Evolutionary conservation across 2,888 invertebrate species (phyloP).

Genomic region (Seira musarum): DNA sequence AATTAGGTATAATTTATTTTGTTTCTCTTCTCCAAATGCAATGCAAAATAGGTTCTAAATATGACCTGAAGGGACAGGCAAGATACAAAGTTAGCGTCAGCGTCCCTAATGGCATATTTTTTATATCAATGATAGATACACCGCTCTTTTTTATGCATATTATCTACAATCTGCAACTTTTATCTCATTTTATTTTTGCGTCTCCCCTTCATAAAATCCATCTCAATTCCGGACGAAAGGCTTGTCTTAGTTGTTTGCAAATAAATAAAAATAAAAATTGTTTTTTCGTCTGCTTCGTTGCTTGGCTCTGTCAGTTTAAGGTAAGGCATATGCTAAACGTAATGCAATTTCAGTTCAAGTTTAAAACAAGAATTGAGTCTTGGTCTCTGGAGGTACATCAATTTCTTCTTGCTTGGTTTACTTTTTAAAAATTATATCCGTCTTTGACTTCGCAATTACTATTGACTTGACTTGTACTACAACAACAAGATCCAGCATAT

Average conservation of each 20-base stretch:
- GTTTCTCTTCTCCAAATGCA: background rate
- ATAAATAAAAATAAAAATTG: background rate
- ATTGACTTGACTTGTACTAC: background rate
- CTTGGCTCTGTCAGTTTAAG: background rate
- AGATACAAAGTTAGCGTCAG: background rate
- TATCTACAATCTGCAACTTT: slow-evolving; percentile 35
- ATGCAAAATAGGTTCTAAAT: background rate
- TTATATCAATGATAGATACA: slow-evolving; percentile 34
- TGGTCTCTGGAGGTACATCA: background rate
- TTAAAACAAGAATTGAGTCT: background rate
- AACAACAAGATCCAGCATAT: background rate
- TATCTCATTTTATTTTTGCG: slow-evolving; percentile 16
- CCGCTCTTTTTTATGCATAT: slow-evolving; percentile 28
- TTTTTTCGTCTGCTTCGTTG: background rate
- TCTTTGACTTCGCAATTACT: background rate
- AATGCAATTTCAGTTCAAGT: background rate
- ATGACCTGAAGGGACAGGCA: slow-evolving; percentile 33
- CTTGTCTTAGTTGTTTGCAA: background rate
- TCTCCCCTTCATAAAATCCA: background rate
- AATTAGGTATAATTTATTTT: background rate
- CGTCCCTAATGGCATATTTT: slow-evolving; percentile 32
- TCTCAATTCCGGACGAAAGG: background rate
- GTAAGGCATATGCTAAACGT: background rate
- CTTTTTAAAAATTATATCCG: background rate
- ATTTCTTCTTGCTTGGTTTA: background rate